Evolutionary conservation across 2,888 invertebrate species (phyloP), one percentile per base, ranked within the genome.

Genomic region (Cephonodes hylas): DNA sequence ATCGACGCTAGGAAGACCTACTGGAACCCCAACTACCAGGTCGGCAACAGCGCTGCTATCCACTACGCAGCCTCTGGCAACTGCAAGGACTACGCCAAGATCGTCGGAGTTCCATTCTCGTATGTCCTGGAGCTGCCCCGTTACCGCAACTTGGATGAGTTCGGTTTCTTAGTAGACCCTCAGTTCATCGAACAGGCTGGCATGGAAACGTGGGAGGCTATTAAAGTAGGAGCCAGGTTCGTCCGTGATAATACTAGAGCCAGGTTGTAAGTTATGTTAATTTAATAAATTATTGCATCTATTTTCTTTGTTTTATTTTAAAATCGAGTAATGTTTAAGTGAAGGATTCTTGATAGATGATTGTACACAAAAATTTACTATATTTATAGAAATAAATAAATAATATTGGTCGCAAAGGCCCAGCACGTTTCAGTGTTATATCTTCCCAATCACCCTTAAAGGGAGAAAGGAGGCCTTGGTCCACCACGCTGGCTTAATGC

Each of bases 101-200:
- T 75, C 2, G 81, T 81, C 23, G 91, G 90, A 0, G 87, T 93
- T 44, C 90, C 93, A 0, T 83, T 94, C 34, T 83, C 94, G 0
- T 95, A 94, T 61, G 95, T 95, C 3, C 91, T 93, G 73, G 95
- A 95, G 77, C 77, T 95, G 62, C 94, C 95, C 0, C 79, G 76
- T 0, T 62, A n/a, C n/a, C n/a, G n/a, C n/a, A n/a, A n/a, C n/a
- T n/a, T n/a, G n/a, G 80, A 75, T 7, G 68, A 66, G 1, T 64
- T 72, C 0, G 94, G 94, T 5, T 95, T 95, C 75, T 81, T 94
- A 65, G 93, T 94, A 0, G 91, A 93, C 15, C 83, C 93, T 3
- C 74, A 76, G 0, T 86, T 93, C 64, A 95, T 95, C 70, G 71
- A 83, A 60, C 86, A 91, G 18, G 92, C 93, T 59, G 94, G 94